These are phyloP conservation scores for Sisor rabdophorus DNA, from an alignment of 2,113 vertebrate species.

Conservation along the genomic window DNA sequence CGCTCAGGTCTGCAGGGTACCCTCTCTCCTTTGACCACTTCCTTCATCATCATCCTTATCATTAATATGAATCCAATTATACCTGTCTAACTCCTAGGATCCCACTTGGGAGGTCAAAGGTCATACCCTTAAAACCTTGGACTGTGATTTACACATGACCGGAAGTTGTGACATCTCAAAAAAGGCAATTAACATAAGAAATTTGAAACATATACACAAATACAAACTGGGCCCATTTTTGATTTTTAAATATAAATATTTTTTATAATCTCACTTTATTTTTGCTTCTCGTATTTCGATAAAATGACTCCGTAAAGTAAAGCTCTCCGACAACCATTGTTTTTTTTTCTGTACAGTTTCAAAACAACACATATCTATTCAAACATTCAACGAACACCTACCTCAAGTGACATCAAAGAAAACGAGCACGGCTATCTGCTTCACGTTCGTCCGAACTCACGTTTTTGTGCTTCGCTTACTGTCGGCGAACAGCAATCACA, in stretches of 20 bases:
- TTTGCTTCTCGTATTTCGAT: constrained; percentile 58
- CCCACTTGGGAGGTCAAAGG: constrained; percentile 47
- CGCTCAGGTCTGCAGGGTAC: constrained; percentile 30
- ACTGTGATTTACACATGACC: constrained; percentile 28
- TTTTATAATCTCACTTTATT: constrained; percentile 42
- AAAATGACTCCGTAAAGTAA: constrained; percentile 66
- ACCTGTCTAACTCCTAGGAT: background rate
- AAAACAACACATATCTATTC: constrained; percentile 71
- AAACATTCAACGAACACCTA: constrained; percentile 74
- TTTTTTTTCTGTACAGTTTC: constrained; percentile 60
- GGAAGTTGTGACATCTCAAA: constrained; percentile 41
- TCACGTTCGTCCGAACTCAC: constrained; percentile 50
- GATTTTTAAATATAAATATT: constrained; percentile 26
- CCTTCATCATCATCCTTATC: constrained; percentile 7
- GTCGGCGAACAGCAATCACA: constrained; percentile 56
- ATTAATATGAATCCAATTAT: background rate
- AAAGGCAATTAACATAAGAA: constrained; percentile 32
- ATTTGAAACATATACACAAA: constrained; percentile 32
- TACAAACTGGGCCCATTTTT: constrained; percentile 51
- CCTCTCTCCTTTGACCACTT: constrained; percentile 35
- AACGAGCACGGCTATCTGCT: constrained; percentile 61
- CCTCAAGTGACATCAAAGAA: constrained; percentile 70
- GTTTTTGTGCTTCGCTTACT: constrained; percentile 65
- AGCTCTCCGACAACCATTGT: constrained; percentile 70
- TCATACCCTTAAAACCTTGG: constrained; percentile 40